Base-by-base conservation (phyloP, 2,113 vertebrate species). In the Nerophis ophidion region DNA sequence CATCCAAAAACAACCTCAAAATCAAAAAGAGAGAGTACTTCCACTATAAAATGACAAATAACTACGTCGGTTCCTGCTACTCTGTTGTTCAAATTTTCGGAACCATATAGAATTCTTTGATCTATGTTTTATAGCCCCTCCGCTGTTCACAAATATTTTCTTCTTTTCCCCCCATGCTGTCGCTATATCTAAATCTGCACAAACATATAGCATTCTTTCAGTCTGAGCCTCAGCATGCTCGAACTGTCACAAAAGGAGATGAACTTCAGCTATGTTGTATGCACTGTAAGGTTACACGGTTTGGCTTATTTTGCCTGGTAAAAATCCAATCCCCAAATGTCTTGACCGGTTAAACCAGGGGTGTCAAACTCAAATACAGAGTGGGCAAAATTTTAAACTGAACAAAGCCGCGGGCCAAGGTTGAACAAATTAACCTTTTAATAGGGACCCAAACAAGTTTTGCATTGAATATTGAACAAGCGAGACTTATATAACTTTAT, bases 1-100 rank as follows among this genome's bases (percentile, higher is more conserved):
- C 60, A 75, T 81, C 68, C 62, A 84, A 80, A 82, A 74, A 79
- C 46, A 45, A 68, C 83, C 80, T 65, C 67, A 65, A 62, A 78
- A 79, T 57, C 64, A 65, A 79, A 65, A 84, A 76, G 73, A 69
- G 62, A 76, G 65, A 72, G 71, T 57, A 64, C 45, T 69, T 70
- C 53, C 55, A 71, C 61, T 62, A 57, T 67, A 65, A 63, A 81
- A 54, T 44, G 26, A 59, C 1, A 46, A 71, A 62, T 75, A 75
- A 63, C 73, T 55, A 69, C 33, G 50, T 65, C n/a, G 5, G 4
- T 65, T 80, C 35, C 44, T 54, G 67, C 56, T 42, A 60, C 42
- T 53, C 63, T 64, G 42, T 60, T 68, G 68, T 71, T 53, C 61
- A 70, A 68, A 57, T 74, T 75, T 70, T 71, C 63, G 61, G 61